Percentiles rank a stretch among this genome's conserved stretches.
phyloP scores from a whole-genome alignment of 2,888 invertebrate genomes.

The Euphydryas editha region DNA sequence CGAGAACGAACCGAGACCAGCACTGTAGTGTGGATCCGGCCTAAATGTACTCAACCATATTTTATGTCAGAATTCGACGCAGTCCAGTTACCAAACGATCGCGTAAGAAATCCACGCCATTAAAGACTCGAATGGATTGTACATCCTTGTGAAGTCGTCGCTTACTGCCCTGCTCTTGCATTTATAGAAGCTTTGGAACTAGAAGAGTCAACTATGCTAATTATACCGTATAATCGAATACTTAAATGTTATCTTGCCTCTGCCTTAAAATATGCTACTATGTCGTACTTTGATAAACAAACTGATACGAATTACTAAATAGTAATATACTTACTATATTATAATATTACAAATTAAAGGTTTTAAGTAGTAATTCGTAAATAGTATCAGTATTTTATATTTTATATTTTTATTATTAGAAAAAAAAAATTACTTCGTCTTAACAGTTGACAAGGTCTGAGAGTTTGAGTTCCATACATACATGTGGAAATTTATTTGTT shows the following conservation, averaged over 20 bases:
- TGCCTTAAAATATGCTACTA: neutral
- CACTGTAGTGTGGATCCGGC: too few species aligned
- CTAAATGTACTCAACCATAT: constrained; percentile 63
- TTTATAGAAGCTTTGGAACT: constrained; percentile 16
- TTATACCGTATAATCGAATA: constrained; percentile 18
- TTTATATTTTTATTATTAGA: neutral
- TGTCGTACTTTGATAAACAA: constrained; percentile 1
- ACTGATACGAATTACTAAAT: constrained; percentile 3
- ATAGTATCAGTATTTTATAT: neutral
- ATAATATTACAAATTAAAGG: neutral
- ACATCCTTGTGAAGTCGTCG: constrained; percentile 66
- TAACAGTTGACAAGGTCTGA: too few species aligned
- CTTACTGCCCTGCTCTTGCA: constrained; percentile 19
- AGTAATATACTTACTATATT: neutral
- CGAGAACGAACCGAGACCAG: too few species aligned
- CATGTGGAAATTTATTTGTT: neutral
- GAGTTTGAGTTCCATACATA: too few species aligned
- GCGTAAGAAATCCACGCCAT: constrained; percentile 60
- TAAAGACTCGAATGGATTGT: constrained; percentile 73
- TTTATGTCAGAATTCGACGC: constrained; percentile 71
- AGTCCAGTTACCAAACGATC: constrained; percentile 58
- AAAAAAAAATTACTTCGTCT: too few species aligned
- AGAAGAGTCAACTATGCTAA: constrained; percentile 1
- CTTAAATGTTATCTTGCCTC: constrained; percentile 36
- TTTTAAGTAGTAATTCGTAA: neutral